Base-by-base conservation (phyloP, 2,888 invertebrate genomes). In the Ceraclea dissimilis region DNA sequence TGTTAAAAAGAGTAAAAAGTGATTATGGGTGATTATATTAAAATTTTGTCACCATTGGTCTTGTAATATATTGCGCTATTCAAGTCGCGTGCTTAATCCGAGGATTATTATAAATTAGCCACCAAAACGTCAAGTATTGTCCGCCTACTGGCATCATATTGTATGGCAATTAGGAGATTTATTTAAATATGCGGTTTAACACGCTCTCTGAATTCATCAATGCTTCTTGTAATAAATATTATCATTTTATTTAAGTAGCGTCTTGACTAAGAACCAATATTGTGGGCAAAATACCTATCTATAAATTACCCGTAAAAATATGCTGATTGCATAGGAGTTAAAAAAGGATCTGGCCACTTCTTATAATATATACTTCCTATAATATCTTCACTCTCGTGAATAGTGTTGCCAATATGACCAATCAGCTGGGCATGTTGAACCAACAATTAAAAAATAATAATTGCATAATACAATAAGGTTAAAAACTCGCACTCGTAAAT, bases 151-250 rank as follows among this genome's bases (percentile, higher is more conserved):
- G 8, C 13, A 20, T 39, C 18, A 50, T 39, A 26, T 19, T 33
- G 20, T 21, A 21, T n/a, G 44, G 44, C 50, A 57, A 57, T 57
- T 57, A 57, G 57, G 57, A 57, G 57, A 53, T 53, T 57, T 57
- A 57, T 57, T 50, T 17, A 43, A 53, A 46, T 21, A 19, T 34
- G 34, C 19, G 33, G 11, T 34, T 53, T 47, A 46, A 46, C 46
- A 46, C 46, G 20, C 46, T 46, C 46, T 46, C 19, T 46, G 18
- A 19, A 46, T 19, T 19, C 20, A 19, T 46, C 39, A 39, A 39
- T 39, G 16, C 13, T 39, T 8, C 39, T 4, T 31, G 31, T 31
- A 31, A 31, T 31, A 8, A 31, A 11, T 6, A 31, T 31, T 6
- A 31, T 11, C 11, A 11, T 31, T 8, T 8, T 31, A 8, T 6